These are phyloP conservation scores for Vandiemenella viatica DNA, from an alignment of 2,888 invertebrate genomes.

Conservation along the genomic window DNA sequence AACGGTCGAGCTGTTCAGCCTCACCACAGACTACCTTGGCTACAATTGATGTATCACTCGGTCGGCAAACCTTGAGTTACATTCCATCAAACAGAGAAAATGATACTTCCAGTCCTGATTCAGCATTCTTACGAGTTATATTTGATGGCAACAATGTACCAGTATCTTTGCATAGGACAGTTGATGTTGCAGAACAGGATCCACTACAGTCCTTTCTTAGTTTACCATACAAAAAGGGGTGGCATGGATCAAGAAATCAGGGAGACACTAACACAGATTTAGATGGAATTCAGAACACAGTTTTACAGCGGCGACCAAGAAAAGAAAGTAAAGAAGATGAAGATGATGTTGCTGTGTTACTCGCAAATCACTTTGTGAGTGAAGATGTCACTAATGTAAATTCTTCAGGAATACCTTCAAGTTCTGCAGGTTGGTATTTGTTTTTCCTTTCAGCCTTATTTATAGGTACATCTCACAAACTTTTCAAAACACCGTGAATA, in stretches of 20 bases:
- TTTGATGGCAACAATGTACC: slow-evolving; percentile 5
- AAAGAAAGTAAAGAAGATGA: slow-evolving; percentile 17
- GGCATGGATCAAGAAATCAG: neutral
- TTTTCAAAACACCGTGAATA: too few relatives aligned
- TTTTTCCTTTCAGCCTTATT: too few relatives aligned
- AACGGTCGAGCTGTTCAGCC: slow-evolving; percentile 8
- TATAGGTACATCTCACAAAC: too few relatives aligned
- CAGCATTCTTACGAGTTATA: slow-evolving; percentile 8
- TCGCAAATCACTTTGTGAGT: slow-evolving; percentile 20
- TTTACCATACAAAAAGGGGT: neutral
- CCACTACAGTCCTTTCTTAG: neutral
- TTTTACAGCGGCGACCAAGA: neutral
- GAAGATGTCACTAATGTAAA: slow-evolving; percentile 9
- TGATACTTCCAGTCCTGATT: neutral
- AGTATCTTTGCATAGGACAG: too few relatives aligned
- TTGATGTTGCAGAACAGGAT: too few relatives aligned
- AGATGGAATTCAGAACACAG: neutral
- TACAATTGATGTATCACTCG: neutral
- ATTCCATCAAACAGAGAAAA: slow-evolving; percentile 1
- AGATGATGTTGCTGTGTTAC: slow-evolving; percentile 21
- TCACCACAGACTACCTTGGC: neutral
- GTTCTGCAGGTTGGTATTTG: too few relatives aligned
- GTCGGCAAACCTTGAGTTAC: slow-evolving; percentile 1
- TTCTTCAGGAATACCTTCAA: neutral
- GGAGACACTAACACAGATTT: neutral